Evolutionary conservation across 2,113 vertebrate species (phyloP).

Genomic region (Chloebia gouldiae): DNA sequence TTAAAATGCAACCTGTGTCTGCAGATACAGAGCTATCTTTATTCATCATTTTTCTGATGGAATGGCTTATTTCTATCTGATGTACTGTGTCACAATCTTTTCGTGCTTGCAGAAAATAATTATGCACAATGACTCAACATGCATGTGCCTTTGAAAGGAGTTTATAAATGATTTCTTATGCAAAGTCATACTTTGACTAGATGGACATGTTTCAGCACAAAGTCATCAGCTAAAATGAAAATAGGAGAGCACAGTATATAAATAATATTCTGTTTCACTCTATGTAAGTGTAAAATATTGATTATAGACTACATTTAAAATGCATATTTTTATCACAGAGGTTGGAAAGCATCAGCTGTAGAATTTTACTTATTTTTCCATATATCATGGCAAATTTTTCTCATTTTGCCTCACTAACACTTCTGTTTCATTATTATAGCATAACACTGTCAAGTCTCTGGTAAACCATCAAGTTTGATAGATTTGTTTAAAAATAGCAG

Average conservation of each 20-base stretch:
- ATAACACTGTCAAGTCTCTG: constrained; percentile 38
- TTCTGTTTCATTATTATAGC: constrained; percentile 28
- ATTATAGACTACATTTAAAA: background rate
- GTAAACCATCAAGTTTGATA: constrained; percentile 50
- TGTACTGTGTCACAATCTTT: background rate
- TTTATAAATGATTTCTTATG: background rate
- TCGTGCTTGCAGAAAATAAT: constrained; percentile 22
- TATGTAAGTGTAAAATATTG: background rate
- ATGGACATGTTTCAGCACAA: background rate
- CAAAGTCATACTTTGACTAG: background rate
- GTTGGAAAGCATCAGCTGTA: background rate
- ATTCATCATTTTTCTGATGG: background rate
- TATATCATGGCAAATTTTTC: background rate
- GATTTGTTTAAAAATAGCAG: constrained; percentile 55
- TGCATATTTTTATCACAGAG: background rate
- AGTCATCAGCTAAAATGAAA: constrained; percentile 5
- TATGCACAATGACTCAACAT: constrained; percentile 32
- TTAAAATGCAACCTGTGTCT: background rate
- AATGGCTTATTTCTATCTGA: background rate
- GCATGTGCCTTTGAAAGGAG: background rate
- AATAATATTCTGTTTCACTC: constrained; percentile 1
- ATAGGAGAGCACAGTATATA: background rate
- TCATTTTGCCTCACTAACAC: background rate
- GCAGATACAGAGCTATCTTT: background rate
- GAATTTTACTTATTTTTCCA: background rate